Evolutionary conservation across 2,797 vertebrate species (phyloP).

Genomic region (Karalla daura): DNA sequence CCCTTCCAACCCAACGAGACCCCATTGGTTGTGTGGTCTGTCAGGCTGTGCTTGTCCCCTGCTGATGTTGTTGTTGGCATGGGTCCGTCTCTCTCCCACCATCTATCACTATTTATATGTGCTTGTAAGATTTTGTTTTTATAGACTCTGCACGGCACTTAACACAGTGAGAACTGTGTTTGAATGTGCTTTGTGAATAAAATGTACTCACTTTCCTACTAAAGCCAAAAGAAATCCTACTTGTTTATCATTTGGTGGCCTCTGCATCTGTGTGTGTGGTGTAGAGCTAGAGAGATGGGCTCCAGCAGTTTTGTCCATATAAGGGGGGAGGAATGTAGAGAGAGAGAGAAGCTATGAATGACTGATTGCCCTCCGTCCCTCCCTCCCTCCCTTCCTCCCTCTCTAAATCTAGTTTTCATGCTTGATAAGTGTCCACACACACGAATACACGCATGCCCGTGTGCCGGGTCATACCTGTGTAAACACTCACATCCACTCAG

Average conservation of each 20-base stretch:
- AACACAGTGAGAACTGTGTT: no score
- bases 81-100: no score
- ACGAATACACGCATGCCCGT: background rate
- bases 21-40: no score
- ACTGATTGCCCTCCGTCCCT: constrained; percentile 66
- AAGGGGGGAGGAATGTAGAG: constrained; percentile 83
- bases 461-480: background rate
- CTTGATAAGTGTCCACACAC: background rate
- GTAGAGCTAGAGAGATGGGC: constrained; percentile 52
- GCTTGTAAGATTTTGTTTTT: no score
- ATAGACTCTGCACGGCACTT: no score
- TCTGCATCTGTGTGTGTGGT: constrained; percentile 27
- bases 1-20: no score
- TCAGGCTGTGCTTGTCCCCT: no score
- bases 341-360: constrained; percentile 76
- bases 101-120: no score
- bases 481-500: constrained; percentile 22
- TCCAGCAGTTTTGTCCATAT: constrained; percentile 83
- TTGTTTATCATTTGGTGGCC: constrained; percentile 30
- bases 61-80: no score
- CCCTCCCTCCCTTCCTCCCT: constrained; percentile 23
- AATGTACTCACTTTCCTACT: no score
- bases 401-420: constrained; percentile 22
- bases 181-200: no score
- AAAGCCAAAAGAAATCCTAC: background rate